Evolutionary conservation across 2,113 vertebrate species (phyloP).

Genomic region (Calypte anna): DNA sequence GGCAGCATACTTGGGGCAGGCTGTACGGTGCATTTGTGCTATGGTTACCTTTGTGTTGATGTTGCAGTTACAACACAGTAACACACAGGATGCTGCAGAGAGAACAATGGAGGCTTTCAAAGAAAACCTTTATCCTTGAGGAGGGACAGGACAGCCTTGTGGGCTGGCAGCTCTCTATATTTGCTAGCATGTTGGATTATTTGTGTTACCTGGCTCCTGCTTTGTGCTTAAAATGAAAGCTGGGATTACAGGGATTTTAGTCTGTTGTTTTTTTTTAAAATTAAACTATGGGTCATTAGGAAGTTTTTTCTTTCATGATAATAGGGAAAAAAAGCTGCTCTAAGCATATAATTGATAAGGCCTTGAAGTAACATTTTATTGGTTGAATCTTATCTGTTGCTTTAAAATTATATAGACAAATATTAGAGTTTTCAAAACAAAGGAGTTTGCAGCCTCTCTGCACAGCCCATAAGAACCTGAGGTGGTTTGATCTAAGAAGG

Average conservation of each 20-base stretch:
- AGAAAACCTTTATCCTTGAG: not conserved
- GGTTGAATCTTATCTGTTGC: not conserved
- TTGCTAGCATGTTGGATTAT: not conserved
- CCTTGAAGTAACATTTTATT: not conserved
- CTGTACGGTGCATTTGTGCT: accelerated
- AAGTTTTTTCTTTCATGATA: not conserved
- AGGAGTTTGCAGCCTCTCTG: not conserved
- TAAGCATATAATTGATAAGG: not conserved
- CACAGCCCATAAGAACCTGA: not conserved
- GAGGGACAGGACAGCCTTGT: accelerated
- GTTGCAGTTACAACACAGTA: not conserved
- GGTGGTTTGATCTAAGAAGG: not conserved
- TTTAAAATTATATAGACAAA: not conserved
- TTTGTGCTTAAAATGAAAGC: not conserved
- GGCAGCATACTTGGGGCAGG: not conserved
- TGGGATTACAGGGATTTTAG: not conserved
- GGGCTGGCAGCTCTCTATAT: not conserved
- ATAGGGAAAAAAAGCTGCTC: not conserved
- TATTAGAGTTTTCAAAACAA: not conserved
- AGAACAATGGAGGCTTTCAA: not conserved
- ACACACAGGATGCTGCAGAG: not conserved
- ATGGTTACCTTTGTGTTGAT: not conserved
- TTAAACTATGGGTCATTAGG: not conserved
- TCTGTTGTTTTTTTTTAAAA: not conserved
- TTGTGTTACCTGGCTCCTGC: not conserved